Percentiles rank a stretch among this genome's conserved stretches.
phyloP scores from a whole-genome alignment of 2,113 vertebrate species.

The Apteryx mantelli region DNA sequence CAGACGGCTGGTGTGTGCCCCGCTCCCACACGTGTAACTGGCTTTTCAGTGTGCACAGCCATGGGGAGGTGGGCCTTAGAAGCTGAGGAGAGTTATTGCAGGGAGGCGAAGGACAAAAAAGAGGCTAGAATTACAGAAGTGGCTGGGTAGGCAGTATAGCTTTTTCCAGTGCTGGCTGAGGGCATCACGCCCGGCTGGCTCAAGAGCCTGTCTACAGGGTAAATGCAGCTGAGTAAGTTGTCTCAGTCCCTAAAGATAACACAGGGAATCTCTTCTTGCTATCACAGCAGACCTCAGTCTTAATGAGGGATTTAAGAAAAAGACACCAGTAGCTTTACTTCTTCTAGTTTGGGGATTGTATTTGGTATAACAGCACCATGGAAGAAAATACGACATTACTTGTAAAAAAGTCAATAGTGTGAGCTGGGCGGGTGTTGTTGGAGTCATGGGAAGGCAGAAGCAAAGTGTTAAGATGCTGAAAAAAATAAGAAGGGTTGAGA shows the following conservation, averaged over 20 bases:
- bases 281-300: background rate
- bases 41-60: rapidly evolving
- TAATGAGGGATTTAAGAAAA: background rate
- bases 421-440: background rate
- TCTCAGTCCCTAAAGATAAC: background rate
- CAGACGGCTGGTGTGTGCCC: background rate
- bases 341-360: background rate
- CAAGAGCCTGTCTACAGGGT: too few species aligned
- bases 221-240: background rate
- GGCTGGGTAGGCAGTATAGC: background rate
- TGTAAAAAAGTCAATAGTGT: background rate
- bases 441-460: background rate
- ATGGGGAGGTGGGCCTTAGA: background rate
- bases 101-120: background rate
- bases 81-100: background rate
- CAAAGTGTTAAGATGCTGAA: background rate
- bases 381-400: background rate
- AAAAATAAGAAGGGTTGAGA: background rate
- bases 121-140: background rate
- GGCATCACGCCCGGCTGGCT: background rate
- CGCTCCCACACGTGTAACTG: rapidly evolving
- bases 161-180: background rate
- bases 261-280: background rate
- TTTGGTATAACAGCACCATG: background rate
- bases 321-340: background rate